Conservation (phyloP, 2,113 vertebrate species). For the Tricholaema leucomelas region DNA sequence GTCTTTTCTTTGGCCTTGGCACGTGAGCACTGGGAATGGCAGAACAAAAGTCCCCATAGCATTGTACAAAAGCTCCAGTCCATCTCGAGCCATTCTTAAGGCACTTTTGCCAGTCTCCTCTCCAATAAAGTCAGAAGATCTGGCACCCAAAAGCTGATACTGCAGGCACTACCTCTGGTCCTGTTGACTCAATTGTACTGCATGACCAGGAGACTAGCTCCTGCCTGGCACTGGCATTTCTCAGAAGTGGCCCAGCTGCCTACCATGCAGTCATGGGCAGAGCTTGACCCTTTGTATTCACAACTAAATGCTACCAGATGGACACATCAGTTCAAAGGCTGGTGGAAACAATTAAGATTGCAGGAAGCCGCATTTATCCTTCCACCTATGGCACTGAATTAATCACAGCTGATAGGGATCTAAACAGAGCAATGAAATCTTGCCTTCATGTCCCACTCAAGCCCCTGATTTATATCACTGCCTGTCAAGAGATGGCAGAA, state of each 20-base stretch:
- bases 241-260: neutral
- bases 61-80: neutral
- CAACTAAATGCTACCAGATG: constrained; percentile 51
- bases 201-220: neutral
- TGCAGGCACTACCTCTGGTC: neutral
- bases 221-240: neutral
- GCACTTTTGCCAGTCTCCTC: neutral
- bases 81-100: neutral
- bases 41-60: neutral
- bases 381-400: constrained; percentile 53
- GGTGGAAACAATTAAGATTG: constrained; percentile 37
- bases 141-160: neutral
- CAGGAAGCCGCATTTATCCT: constrained; percentile 26
- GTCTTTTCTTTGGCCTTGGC: constrained; percentile 5
- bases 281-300: neutral
- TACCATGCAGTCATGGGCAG: neutral
- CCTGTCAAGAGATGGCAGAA: constrained; percentile 66
- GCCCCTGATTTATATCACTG: constrained; percentile 64
- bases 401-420: constrained; percentile 55
- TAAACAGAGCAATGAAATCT: constrained; percentile 31
- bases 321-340: constrained; percentile 48
- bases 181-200: neutral
- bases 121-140: neutral
- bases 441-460: constrained; percentile 12
- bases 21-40: neutral